Evolutionary conservation across 2,888 invertebrate genomes (phyloP).

Genomic region (Sphinx pinastri): DNA sequence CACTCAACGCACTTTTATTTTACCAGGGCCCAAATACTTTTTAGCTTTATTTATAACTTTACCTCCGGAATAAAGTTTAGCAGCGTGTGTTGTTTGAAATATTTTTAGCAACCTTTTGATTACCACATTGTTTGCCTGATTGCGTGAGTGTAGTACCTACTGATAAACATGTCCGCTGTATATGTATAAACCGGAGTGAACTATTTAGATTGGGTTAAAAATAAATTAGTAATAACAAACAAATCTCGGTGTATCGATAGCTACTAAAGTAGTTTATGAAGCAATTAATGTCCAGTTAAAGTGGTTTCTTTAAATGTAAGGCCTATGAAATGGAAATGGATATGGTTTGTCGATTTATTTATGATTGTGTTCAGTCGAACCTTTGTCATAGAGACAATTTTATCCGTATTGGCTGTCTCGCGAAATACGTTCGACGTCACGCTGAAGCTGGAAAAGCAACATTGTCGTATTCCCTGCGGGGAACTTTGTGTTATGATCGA

Average conservation of each 20-base stretch:
- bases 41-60: conserved; percentile 9
- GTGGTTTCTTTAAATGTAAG: background rate
- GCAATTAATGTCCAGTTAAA: background rate
- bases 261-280: background rate
- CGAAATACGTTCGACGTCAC: conserved; percentile 12
- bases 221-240: conserved; percentile 9
- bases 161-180: background rate
- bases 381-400: background rate
- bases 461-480: conserved; percentile 4
- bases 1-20: conserved; percentile 25
- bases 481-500: background rate
- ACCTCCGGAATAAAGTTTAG: background rate
- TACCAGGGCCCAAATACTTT: conserved; percentile 13
- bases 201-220: background rate
- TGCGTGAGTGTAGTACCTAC: background rate
- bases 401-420: background rate
- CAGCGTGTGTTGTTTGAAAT: conserved; percentile 5
- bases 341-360: background rate
- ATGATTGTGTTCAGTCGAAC: background rate
- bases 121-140: conserved; percentile 7
- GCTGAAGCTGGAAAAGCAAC: conserved; percentile 4
- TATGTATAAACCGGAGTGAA: background rate
- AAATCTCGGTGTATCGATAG: background rate
- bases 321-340: background rate
- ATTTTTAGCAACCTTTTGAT: conserved; percentile 14